These are phyloP conservation scores for Drosophila mayaguana DNA, from an alignment of 2,888 invertebrate species.

Conservation along the genomic window DNA sequence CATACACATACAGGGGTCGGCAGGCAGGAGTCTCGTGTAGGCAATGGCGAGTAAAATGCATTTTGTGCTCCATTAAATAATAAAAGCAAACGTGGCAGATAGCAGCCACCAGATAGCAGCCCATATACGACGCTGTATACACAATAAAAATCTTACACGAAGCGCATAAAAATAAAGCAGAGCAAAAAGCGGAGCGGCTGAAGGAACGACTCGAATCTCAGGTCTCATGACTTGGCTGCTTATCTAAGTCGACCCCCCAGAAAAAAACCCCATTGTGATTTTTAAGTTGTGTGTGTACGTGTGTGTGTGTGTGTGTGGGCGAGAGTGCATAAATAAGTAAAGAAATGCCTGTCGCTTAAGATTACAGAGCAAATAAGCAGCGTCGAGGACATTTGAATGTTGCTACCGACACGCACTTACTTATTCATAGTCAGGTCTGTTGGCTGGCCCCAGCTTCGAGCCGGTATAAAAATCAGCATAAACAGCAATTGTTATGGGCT, in stretches of 20 bases:
- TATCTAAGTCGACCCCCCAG: conserved; percentile 60
- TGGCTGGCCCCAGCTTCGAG: conserved; percentile 14
- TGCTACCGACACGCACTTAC: conserved; percentile 68
- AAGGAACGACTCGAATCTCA: conserved; percentile 47
- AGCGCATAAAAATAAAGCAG: conserved; percentile 78
- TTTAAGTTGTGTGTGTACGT: conserved; percentile 73
- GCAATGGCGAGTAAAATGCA: conserved; percentile 78
- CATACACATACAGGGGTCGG: conserved; percentile 10
- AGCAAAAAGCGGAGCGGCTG: conserved; percentile 9
- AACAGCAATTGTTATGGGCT: conserved; percentile 80
- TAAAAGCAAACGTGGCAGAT: conserved; percentile 81
- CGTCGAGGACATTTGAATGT: conserved; percentile 63
- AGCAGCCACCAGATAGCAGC: conserved; percentile 64
- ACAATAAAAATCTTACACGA: conserved; percentile 82
- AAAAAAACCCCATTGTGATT: conserved; percentile 80
- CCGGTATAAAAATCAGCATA: conserved; percentile 78
- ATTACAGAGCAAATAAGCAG: conserved; percentile 77
- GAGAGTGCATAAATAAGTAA: conserved; percentile 77
- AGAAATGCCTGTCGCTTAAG: conserved; percentile 82
- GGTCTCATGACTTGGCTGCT: conserved; percentile 52
- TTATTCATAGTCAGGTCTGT: conserved; percentile 79
- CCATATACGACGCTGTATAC: conserved; percentile 64
- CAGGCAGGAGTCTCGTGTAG: conserved; percentile 16
- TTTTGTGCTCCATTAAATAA: conserved; percentile 83
- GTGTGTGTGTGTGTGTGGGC: conserved; percentile 55